Evolutionary conservation across 2,797 vertebrate genomes (phyloP).

Genomic region (Tangara arthus): DNA sequence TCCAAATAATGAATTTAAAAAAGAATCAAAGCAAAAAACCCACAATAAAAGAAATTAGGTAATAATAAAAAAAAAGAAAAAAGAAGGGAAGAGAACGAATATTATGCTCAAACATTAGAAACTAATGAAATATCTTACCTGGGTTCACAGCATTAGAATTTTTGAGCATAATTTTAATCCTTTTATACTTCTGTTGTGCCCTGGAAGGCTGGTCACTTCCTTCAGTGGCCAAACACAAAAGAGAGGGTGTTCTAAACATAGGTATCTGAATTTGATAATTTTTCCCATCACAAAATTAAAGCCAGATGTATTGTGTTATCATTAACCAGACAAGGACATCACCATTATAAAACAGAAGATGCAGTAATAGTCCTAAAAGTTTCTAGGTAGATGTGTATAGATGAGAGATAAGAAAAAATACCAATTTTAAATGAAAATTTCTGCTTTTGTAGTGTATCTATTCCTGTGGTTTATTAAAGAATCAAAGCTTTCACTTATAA

Average conservation of each 20-base stretch:
- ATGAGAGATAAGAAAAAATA: not conserved
- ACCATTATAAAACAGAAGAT: not conserved
- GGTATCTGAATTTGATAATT: not conserved
- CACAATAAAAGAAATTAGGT: not conserved
- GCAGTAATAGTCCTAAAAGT: not conserved
- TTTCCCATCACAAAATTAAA: not conserved
- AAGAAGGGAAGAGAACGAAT: not conserved
- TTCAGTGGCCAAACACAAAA: not conserved
- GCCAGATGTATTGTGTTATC: not conserved
- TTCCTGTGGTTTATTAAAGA: not conserved
- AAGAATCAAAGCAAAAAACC: not conserved
- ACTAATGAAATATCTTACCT: not conserved
- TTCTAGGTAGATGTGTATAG: not conserved
- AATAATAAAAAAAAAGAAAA: not conserved
- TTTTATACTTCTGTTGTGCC: not conserved
- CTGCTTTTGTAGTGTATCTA: not conserved
- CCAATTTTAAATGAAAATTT: not conserved
- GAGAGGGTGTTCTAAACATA: not conserved
- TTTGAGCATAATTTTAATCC: not conserved
- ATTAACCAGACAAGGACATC: not conserved
- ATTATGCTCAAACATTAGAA: not conserved
- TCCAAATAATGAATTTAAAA: not conserved
- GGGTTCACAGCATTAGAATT: not conserved
- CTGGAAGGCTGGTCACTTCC: not conserved
- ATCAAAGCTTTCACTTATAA: not conserved